Conservation (phyloP, 2,113 vertebrate species). For the Zosterops hypoxanthus region DNA sequence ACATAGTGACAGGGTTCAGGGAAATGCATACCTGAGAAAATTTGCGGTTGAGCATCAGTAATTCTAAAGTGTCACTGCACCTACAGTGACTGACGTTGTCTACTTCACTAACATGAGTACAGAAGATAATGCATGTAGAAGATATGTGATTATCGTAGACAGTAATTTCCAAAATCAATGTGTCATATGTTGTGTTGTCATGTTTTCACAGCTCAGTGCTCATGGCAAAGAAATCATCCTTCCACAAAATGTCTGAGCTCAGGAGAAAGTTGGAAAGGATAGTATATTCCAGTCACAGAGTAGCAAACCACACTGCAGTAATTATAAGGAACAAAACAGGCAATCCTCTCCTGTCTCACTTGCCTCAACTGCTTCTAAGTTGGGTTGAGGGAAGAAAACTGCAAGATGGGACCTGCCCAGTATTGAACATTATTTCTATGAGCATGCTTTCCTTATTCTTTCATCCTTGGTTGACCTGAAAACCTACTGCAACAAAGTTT, state of each 20-base stretch:
- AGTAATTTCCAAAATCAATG: conserved; percentile 1
- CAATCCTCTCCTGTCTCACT: not conserved
- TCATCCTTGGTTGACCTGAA: conserved; percentile 16
- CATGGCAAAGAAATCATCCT: not conserved
- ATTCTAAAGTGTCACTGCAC: not conserved
- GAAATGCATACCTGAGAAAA: not conserved
- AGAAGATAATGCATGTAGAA: not conserved
- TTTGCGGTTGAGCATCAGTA: not conserved
- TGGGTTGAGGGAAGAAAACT: not conserved
- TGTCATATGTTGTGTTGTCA: not conserved
- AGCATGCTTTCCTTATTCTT: not conserved
- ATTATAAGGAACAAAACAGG: not conserved
- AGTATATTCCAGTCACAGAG: not conserved
- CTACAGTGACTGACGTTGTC: not conserved
- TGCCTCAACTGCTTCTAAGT: not conserved
- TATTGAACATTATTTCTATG: not conserved
- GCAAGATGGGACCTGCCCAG: conserved; percentile 2
- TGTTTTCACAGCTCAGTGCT: conserved; percentile 7
- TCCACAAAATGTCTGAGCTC: not conserved
- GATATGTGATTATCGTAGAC: not conserved
- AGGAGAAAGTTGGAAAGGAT: not conserved
- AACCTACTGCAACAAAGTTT: not conserved
- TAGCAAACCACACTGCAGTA: not conserved
- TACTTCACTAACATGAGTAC: not conserved
- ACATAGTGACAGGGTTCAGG: not conserved